These are phyloP conservation scores for Enteromius paludinosus DNA, from an alignment of 2,797 vertebrate species.

Conservation along the genomic window DNA sequence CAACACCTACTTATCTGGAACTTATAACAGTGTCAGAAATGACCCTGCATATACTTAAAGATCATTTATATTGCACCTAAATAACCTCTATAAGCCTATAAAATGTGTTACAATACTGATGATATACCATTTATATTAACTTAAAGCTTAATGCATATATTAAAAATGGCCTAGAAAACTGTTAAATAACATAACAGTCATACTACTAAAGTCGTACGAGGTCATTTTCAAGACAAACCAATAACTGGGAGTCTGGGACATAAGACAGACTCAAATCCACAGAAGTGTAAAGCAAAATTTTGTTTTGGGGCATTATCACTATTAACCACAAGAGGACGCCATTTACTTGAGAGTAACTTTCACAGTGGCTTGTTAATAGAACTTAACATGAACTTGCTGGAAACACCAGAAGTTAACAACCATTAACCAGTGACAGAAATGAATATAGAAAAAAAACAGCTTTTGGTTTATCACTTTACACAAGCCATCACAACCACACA, in stretches of 20 bases:
- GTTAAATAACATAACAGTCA: not conserved
- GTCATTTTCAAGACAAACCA: not conserved
- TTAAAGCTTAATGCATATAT: not conserved
- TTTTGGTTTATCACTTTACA: not conserved
- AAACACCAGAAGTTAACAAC: not conserved
- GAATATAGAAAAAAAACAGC: not conserved
- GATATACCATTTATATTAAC: not conserved
- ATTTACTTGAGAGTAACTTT: slow-evolving; percentile 8
- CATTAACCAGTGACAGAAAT: not conserved
- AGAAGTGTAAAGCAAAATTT: not conserved
- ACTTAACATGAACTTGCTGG: not conserved
- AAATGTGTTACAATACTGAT: not conserved
- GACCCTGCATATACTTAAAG: not conserved
- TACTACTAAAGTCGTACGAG: not conserved
- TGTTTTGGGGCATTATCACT: not conserved
- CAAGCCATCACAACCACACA: not conserved
- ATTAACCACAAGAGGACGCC: slow-evolving; percentile 28
- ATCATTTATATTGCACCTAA: not conserved
- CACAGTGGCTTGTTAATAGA: not conserved
- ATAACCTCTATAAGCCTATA: not conserved
- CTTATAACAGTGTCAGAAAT: slow-evolving; percentile 21
- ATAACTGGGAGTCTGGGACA: not conserved
- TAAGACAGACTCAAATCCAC: not conserved
- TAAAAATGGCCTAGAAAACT: not conserved
- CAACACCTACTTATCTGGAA: slow-evolving; percentile 26